phyloP scores from a whole-genome alignment of 2,888 invertebrate genomes.

The Prenolepis imparis region DNA sequence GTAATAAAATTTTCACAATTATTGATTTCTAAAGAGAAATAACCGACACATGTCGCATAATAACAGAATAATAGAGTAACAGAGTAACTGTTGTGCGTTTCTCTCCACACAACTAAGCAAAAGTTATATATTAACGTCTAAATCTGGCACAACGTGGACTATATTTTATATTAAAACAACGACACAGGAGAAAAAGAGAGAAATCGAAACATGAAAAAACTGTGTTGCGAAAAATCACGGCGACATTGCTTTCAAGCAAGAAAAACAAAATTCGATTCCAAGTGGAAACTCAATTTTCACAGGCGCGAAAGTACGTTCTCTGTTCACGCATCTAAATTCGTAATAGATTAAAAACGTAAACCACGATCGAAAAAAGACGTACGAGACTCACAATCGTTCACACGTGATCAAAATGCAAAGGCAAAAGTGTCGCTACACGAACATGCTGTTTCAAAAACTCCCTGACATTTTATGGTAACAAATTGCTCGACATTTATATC shows the following conservation, averaged over 20 bases:
- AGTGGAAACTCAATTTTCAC: conserved; percentile 20
- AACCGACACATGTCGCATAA: background rate
- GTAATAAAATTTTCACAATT: background rate
- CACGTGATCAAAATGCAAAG: conserved; percentile 30
- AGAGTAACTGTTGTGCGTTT: conserved; percentile 8
- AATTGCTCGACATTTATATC: background rate
- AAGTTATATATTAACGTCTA: background rate
- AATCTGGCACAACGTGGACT: conserved; percentile 9
- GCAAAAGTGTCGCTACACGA: conserved; percentile 6
- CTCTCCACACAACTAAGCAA: conserved; percentile 11
- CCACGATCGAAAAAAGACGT: background rate
- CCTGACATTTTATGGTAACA: background rate
- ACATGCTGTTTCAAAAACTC: background rate
- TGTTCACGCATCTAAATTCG: conserved; percentile 2
- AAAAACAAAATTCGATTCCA: background rate
- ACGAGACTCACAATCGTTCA: background rate
- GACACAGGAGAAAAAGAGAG: background rate
- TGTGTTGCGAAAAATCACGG: background rate
- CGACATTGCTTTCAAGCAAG: background rate
- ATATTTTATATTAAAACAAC: conserved; percentile 4
- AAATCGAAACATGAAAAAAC: background rate
- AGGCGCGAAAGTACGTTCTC: background rate
- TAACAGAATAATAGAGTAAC: background rate
- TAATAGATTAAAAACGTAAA: conserved; percentile 40
- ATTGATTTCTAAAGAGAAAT: background rate